Conservation (phyloP, 2,797 vertebrate genomes). For the Microctenopoma lineatum region DNA sequence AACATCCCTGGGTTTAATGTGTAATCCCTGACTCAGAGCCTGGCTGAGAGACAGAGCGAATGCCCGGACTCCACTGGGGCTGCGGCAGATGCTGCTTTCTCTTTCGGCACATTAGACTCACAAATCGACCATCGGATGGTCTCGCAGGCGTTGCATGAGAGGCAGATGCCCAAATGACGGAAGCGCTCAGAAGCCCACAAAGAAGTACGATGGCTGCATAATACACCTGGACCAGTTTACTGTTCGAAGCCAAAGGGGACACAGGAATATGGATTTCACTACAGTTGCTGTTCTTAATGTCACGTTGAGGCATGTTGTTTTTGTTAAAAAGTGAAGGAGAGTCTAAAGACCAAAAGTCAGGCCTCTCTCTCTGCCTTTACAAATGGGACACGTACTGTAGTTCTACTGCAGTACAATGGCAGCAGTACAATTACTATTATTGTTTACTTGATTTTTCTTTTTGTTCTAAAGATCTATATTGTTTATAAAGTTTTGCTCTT, state of each 20-base stretch:
- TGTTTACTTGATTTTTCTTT: background rate
- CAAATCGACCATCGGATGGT: slow-evolving; percentile 59
- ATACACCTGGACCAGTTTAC: slow-evolving; percentile 23
- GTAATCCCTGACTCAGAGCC: slow-evolving; percentile 71
- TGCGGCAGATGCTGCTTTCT: slow-evolving; percentile 65
- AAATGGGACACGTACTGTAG: slow-evolving; percentile 13
- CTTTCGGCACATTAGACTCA: slow-evolving; percentile 74
- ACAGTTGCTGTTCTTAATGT: slow-evolving; percentile 2
- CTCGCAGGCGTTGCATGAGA: slow-evolving; percentile 59
- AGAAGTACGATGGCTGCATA: slow-evolving; percentile 26
- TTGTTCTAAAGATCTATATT: background rate
- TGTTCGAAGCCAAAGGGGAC: slow-evolving; percentile 24
- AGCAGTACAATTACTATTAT: background rate
- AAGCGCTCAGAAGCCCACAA: slow-evolving; percentile 39
- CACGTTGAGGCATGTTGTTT: background rate
- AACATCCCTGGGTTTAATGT: slow-evolving; percentile 58
- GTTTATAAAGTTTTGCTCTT: background rate
- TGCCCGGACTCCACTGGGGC: slow-evolving; percentile 23
- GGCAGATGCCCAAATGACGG: slow-evolving; percentile 48
- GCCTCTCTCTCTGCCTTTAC: background rate
- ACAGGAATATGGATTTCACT: background rate
- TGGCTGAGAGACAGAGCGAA: slow-evolving; percentile 49
- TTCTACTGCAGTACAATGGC: background rate
- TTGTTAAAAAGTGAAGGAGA: background rate
- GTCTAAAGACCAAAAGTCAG: background rate